Base-by-base conservation (phyloP, 2,113 vertebrate species). In the Microtus montanus region DNA sequence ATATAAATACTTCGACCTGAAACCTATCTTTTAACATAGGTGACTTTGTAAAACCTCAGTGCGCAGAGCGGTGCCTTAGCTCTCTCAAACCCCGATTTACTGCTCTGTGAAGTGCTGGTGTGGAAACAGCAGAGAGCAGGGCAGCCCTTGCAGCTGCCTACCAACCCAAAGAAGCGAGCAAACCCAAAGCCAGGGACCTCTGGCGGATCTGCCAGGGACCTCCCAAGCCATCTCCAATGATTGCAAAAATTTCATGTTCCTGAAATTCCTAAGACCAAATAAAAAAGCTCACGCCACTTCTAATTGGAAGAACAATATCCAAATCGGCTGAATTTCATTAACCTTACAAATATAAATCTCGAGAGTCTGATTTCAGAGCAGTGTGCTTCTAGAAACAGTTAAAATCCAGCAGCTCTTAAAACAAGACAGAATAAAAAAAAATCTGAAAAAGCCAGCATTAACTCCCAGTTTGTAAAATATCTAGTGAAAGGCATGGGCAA, bases 371-470 rank as follows among this genome's bases (percentile, higher is more conserved):
- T 24, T 41, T 61, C 9, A 44, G n/a, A 88, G 54, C 54, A 80
- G 2, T 61, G 24, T 82, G 41, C 26, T 63, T 92, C 44, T 86
- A 88, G 58, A 94, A 93, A 92, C 5, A 85, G 61, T 82, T 93
- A 90, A 92, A 85, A 87, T 82, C 71, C 85, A 75, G 49, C 28
- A 96, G 58, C 35, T 73, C 95, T 95, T 95, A 73, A 90, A 97
- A 93, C 6, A 41, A 41, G 17, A 28, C 22, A 84, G 66, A 83
- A 41, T 13, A 61, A 82, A 61, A 54, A 64, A 12, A 93, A 54
- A 54, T 84, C 66, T 87, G 38, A 94, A 90, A 92, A 77, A n/a
- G 9, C 41, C 26, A 90, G 38, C 73, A 44, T 80, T 84, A 80
- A 73, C 58, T 89, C 49, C 78, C 26, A 92, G 66, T 93, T 92